A percentile compares a stretch with the other conserved stretches of the same genome.
phyloP scores from a whole-genome alignment of 2,888 invertebrate species.

The Cecidostiba fungosa region DNA sequence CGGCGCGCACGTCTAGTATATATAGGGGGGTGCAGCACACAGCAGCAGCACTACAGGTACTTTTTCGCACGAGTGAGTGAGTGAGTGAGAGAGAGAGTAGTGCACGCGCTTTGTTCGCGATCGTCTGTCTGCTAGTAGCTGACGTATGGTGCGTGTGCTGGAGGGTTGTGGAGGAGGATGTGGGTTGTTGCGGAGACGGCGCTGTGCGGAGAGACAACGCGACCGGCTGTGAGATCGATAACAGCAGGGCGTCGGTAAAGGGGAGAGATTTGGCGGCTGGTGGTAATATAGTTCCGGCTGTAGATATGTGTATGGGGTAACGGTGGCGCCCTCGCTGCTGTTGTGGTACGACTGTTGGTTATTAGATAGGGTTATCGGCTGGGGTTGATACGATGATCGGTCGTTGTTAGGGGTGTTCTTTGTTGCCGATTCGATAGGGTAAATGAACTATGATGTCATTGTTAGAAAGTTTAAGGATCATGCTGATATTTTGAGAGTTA shows the following conservation, averaged over 20 bases:
- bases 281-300: background rate
- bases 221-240: background rate
- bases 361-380: background rate
- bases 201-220: background rate
- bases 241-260: conserved; percentile 7
- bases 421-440: background rate
- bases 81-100: background rate
- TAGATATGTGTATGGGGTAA: background rate
- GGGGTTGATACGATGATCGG: background rate
- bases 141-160: background rate
- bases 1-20: conserved; percentile 52
- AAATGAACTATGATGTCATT: too few relatives aligned
- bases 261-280: background rate
- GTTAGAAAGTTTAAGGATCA: background rate
- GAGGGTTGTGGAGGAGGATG: background rate
- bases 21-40: conserved; percentile 4
- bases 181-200: conserved; percentile 1
- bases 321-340: background rate
- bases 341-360: background rate
- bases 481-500: too few relatives aligned
- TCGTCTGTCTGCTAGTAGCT: background rate
- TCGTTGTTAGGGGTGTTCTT: background rate
- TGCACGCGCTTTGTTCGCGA: background rate
- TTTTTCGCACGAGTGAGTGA: background rate
- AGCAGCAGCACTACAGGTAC: background rate